Evolutionary conservation across 2,797 vertebrate genomes (phyloP), one percentile per base, ranked within the genome.

Genomic region (Urosaurus nigricauda): DNA sequence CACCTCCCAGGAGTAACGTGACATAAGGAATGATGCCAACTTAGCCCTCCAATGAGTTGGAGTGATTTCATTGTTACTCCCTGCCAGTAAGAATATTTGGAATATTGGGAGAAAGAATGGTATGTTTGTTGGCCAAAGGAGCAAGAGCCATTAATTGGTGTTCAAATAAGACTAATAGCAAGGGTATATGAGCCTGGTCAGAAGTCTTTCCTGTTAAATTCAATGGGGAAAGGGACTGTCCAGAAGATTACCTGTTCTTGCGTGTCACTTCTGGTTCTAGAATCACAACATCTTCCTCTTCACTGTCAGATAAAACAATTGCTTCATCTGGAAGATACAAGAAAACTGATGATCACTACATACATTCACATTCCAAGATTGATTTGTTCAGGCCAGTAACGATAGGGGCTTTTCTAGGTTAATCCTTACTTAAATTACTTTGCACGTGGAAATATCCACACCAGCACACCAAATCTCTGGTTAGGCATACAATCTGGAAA

Each of bases 211-310:
- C 13, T 35, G 19, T 56, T 2, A 84, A 84, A 73, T 43, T 40
- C 35, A 77, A 47, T 26, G 3, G 21, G 3, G 19, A 16, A 19
- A 17, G 40, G 32, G 73, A 5, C 11, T 40, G 43, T 53, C 26
- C 1, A 32, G 1, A 9, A 84, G 68, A 79, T 96, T 92, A 97
- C 94, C 96, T 96, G 81, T 95, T 96, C 88, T 93, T 96, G 3
- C 87, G 89, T 74, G 89, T 74, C 40, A 94, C 92, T 84, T 98
- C 96, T 26, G 98, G 97, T 32, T 98, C 96, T 85, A 99, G 96
- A 92, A 99, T 97, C 86, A 99, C 93, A 84, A 98, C 98, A 29
- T 99, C 98, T 74, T 99, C 99, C 89, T 99, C 99, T 94, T 99
- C 99, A 4, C 98, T 99, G 95, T 99, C 98, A 0, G 98, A 99